Conservation (phyloP, 2,797 vertebrate genomes). For the Malacoctenus gilli region DNA sequence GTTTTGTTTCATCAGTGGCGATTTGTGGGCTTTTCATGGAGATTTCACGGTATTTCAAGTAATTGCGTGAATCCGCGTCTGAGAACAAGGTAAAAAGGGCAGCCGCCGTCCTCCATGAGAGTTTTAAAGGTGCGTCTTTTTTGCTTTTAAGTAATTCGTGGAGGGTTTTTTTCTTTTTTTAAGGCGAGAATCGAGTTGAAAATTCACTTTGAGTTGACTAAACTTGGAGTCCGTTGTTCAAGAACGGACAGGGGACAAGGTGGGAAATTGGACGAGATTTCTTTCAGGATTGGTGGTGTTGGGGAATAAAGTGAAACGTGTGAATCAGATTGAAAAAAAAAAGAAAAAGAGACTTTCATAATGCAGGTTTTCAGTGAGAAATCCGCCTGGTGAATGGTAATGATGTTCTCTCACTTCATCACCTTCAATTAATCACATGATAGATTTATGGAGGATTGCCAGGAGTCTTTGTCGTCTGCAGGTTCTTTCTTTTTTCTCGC, state of each 20-base stretch:
- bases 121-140: constrained; percentile 15
- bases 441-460: no score
- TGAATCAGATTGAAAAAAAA: not conserved
- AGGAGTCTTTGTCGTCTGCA: no score
- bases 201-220: constrained; percentile 8
- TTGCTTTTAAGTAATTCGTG: constrained; percentile 39
- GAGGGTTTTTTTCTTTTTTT: no score
- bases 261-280: constrained; percentile 12
- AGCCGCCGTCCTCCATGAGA: constrained; percentile 18
- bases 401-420: no score
- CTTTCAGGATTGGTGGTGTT: not conserved
- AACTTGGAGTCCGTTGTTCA: no score
- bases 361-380: no score
- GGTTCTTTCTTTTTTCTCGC: no score
- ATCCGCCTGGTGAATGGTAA: no score
- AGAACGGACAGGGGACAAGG: constrained; percentile 2
- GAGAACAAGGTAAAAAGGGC: constrained; percentile 43
- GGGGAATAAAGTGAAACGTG: not conserved
- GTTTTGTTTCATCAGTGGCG: constrained; percentile 45
- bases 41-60: constrained; percentile 60
- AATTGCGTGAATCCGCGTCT: constrained; percentile 47
- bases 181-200: no score
- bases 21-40: constrained; percentile 22
- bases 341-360: no score
- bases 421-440: no score